Conservation (phyloP, 1,140 invertebrate species). For the Notospermus geniculatus region DNA sequence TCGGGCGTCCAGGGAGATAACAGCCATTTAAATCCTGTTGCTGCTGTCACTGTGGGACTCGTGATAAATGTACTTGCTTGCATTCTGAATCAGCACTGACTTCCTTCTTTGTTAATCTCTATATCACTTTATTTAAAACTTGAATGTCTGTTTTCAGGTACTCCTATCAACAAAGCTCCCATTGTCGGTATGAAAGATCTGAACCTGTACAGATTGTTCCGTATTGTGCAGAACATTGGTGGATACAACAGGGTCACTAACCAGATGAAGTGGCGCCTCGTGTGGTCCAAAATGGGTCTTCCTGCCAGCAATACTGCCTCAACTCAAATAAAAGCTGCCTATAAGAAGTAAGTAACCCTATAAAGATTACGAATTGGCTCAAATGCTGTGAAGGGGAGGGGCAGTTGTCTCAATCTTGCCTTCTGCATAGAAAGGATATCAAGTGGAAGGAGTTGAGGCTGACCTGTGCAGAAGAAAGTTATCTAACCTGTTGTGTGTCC, state of each 20-base stretch:
- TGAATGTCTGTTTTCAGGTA: conserved; percentile 61
- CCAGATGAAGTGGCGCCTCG: conserved; percentile 88
- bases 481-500: no score
- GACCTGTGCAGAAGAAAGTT: no score
- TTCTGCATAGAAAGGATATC: not conserved
- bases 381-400: no score
- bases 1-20: no score
- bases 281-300: conserved; percentile 74
- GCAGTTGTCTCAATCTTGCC: no score
- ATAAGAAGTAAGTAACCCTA: conserved; percentile 77
- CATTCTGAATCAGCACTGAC: not conserved
- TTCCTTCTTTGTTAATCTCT: not conserved
- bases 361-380: no score
- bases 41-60: not conserved
- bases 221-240: conserved; percentile 82
- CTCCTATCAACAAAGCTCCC: conserved; percentile 92
- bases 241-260: conserved; percentile 92
- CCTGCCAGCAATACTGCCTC: conserved; percentile 46
- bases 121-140: not conserved
- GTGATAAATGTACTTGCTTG: no score
- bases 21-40: no score
- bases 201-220: conserved; percentile 88
- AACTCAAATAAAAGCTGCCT: conserved; percentile 82
- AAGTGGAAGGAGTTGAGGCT: not conserved
- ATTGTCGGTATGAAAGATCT: conserved; percentile 84